phyloP scores from a whole-genome alignment of 2,113 vertebrate genomes.

The Vulpes lagopus region DNA sequence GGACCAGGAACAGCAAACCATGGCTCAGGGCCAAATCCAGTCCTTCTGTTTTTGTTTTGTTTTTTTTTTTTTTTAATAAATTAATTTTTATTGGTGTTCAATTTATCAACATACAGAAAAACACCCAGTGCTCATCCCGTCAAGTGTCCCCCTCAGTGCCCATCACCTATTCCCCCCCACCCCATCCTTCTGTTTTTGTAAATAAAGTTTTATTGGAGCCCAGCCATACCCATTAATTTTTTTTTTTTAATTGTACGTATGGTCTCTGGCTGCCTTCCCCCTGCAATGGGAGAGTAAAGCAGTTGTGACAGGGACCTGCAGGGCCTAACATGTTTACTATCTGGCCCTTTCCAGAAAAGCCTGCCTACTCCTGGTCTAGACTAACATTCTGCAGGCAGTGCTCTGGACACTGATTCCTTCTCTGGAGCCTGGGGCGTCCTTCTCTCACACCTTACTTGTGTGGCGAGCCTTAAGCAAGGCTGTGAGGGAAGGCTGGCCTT shows the following conservation, averaged over 20 bases:
- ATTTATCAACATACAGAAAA: too few relatives aligned
- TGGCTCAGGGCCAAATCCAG: not conserved
- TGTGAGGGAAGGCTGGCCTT: not conserved
- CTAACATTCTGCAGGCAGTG: not conserved
- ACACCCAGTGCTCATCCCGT: too few relatives aligned
- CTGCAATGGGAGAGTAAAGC: not conserved
- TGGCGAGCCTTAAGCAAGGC: not conserved
- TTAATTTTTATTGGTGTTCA: too few relatives aligned
- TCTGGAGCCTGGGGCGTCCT: fast-evolving
- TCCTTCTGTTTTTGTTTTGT: not conserved
- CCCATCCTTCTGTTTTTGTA: not conserved
- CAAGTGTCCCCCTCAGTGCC: too few relatives aligned
- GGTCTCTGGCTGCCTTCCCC: not conserved
- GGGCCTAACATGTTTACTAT: not conserved
- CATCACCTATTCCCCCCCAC: too few relatives aligned
- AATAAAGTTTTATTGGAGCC: constrained; percentile 18
- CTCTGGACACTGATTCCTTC: not conserved
- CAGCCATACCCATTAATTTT: not conserved
- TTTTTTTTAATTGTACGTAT: not conserved
- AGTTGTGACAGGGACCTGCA: not conserved
- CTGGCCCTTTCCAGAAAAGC: not conserved
- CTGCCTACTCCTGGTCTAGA: not conserved
- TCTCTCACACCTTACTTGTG: not conserved
- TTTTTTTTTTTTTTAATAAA: not conserved
- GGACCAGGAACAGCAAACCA: not conserved